A percentile compares a stretch with the other conserved stretches of the same genome.
Conservation (phyloP, 2,797 vertebrate species). For the Galago senegalensis region DNA sequence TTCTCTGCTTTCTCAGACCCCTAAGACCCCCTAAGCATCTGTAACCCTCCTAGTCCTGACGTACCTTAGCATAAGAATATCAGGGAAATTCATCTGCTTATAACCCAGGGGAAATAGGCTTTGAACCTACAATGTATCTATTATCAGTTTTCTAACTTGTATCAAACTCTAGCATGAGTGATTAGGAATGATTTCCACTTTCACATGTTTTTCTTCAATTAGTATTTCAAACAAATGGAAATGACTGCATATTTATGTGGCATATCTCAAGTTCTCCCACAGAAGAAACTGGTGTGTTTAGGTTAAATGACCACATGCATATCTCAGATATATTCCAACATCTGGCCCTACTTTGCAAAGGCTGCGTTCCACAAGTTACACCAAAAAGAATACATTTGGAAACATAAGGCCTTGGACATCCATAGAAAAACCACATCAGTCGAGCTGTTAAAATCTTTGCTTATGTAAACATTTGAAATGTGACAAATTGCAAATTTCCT, state of each 20-base stretch:
- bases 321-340: constrained; percentile 74
- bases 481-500: constrained; percentile 83
- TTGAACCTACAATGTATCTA: neutral
- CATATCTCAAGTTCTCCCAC: constrained; percentile 34
- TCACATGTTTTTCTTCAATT: constrained; percentile 47
- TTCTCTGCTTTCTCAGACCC: neutral
- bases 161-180: neutral
- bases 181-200: constrained; percentile 35
- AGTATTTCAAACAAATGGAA: constrained; percentile 62
- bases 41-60: neutral
- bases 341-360: constrained; percentile 77
- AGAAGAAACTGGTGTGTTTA: constrained; percentile 68
- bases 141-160: neutral
- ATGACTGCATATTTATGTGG: constrained; percentile 43
- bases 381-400: constrained; percentile 79
- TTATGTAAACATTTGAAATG: constrained; percentile 78
- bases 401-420: constrained; percentile 59
- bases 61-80: neutral
- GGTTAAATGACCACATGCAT: constrained; percentile 59
- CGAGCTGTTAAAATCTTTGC: constrained; percentile 69
- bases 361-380: constrained; percentile 71
- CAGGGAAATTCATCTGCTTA: neutral
- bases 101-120: constrained; percentile 44
- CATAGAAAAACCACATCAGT: constrained; percentile 81
- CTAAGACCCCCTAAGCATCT: neutral